phyloP scores from a whole-genome alignment of 2,113 vertebrate genomes.

The Amazona guildingii region DNA sequence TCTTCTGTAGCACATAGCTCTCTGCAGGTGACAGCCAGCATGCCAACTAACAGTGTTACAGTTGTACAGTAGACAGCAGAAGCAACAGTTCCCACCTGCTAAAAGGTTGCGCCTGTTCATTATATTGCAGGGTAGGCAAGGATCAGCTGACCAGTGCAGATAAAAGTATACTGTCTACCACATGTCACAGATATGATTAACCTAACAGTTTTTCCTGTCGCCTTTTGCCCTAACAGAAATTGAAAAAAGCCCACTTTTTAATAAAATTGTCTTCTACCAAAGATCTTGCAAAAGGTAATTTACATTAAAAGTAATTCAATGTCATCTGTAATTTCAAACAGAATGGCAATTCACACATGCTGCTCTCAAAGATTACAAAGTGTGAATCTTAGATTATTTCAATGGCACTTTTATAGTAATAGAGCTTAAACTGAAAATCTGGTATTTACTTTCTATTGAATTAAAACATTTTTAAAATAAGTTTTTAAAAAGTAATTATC shows the following conservation, averaged over 20 bases:
- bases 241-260: not conserved
- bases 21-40: not conserved
- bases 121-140: not conserved
- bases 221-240: not conserved
- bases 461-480: not conserved
- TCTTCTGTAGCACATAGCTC: not conserved
- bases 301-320: not conserved
- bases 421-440: not conserved
- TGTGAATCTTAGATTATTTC: not conserved
- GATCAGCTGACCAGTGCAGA: fast-evolving
- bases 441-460: not conserved
- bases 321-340: not conserved
- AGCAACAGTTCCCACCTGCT: fast-evolving
- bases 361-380: not conserved
- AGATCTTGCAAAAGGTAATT: not conserved
- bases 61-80: not conserved
- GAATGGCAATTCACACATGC: not conserved
- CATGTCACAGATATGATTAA: not conserved
- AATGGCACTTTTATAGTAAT: not conserved
- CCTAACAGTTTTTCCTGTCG: not conserved
- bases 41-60: not conserved
- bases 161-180: not conserved
- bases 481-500: not conserved
- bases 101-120: not conserved
- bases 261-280: not conserved